Evolutionary conservation across 2,113 vertebrate species (phyloP).

Genomic region (Balaeniceps rex): DNA sequence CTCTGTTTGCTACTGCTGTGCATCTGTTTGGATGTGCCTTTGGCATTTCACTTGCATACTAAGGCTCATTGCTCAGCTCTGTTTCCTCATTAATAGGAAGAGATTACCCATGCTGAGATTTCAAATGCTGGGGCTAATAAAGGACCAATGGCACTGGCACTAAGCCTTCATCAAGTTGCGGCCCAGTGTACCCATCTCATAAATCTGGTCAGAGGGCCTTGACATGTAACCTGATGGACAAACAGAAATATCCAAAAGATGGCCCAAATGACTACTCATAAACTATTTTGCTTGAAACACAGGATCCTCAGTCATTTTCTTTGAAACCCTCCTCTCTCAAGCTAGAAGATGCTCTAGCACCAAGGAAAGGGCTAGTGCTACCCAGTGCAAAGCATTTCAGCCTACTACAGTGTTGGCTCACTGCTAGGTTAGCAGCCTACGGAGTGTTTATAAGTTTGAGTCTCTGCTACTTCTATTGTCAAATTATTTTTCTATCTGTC

Average conservation of each 20-base stretch:
- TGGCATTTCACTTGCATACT: background rate
- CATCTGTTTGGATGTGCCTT: background rate
- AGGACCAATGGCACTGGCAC: background rate
- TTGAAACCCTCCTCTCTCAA: background rate
- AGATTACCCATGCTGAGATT: background rate
- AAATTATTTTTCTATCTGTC: background rate
- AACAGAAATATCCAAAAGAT: background rate
- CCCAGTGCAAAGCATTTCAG: background rate
- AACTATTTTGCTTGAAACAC: background rate
- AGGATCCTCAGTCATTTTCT: background rate
- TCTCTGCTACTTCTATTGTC: background rate
- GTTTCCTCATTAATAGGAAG: background rate
- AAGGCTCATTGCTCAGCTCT: slow-evolving; percentile 18
- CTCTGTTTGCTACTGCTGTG: background rate
- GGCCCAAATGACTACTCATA: background rate
- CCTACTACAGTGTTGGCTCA: background rate
- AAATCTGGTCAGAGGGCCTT: background rate
- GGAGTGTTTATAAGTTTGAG: background rate
- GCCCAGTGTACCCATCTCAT: background rate
- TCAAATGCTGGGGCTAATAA: background rate
- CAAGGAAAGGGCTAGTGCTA: background rate
- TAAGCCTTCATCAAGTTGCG: background rate
- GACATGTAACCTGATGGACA: background rate
- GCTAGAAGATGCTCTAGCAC: background rate
- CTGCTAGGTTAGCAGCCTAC: background rate